Conservation (phyloP, 2,797 vertebrate species). For the Ispidina lecontei region DNA sequence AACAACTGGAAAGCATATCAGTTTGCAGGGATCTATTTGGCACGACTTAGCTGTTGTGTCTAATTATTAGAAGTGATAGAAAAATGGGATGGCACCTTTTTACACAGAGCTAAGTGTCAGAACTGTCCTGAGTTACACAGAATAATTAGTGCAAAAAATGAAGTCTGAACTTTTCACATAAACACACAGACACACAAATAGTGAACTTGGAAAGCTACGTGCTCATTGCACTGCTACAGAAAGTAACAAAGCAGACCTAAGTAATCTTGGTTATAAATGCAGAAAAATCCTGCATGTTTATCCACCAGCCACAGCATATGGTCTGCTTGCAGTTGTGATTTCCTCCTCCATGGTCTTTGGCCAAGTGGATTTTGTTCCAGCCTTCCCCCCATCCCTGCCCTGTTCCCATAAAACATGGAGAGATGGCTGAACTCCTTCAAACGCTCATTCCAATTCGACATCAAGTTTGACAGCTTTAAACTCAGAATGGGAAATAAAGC, state of each 20-base stretch:
- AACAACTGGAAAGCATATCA: neutral
- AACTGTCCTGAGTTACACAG: neutral
- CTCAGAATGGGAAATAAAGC: neutral
- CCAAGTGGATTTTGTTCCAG: neutral
- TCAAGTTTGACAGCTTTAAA: neutral
- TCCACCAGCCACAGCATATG: neutral
- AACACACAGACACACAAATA: neutral
- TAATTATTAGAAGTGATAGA: neutral
- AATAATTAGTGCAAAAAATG: conserved; percentile 10
- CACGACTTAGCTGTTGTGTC: neutral
- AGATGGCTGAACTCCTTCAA: neutral
- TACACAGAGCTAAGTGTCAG: neutral
- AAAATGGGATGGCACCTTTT: neutral
- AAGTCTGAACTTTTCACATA: neutral
- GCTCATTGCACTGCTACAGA: neutral
- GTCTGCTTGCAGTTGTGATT: neutral
- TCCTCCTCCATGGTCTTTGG: neutral
- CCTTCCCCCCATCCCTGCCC: neutral
- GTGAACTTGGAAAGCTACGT: neutral
- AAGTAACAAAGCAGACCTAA: neutral
- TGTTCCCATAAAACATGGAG: neutral
- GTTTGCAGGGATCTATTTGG: neutral
- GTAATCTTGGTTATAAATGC: neutral
- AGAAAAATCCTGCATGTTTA: neutral
- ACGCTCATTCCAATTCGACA: neutral